phyloP scores from a whole-genome alignment of 2,888 invertebrate species.

The Teleiodes luculella region DNA sequence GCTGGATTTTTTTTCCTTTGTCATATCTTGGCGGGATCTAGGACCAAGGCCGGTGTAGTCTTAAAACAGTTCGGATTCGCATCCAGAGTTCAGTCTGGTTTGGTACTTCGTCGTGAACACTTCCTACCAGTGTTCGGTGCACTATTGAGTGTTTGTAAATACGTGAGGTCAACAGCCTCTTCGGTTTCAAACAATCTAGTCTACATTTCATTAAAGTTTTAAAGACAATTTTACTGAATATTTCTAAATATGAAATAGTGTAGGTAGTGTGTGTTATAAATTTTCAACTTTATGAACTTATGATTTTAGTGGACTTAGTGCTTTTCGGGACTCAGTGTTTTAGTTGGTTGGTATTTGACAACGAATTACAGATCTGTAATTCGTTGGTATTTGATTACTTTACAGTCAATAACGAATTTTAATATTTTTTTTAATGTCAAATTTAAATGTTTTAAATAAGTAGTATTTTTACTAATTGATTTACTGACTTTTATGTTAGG shows the following conservation, averaged over 20 bases:
- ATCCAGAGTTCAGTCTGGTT: constrained; percentile 73
- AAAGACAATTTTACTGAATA: constrained; percentile 5
- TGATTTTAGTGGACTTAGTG: not conserved
- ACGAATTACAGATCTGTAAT: too few relatives aligned
- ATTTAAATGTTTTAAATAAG: too few relatives aligned
- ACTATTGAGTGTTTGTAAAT: constrained; percentile 55
- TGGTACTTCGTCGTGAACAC: constrained; percentile 61
- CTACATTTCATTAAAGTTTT: constrained; percentile 17
- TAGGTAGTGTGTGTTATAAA: constrained; percentile 10
- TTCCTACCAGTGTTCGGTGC: constrained; percentile 39
- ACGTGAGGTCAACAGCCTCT: constrained; percentile 53
- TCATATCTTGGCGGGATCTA: constrained; percentile 57
- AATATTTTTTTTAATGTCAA: too few relatives aligned
- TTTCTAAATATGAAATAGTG: constrained; percentile 12
- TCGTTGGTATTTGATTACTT: too few relatives aligned
- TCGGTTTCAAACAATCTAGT: constrained; percentile 33
- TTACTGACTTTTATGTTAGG: too few relatives aligned
- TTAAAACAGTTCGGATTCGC: constrained; percentile 61
- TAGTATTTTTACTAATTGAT: too few relatives aligned
- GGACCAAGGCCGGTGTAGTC: constrained; percentile 65
- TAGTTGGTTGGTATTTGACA: not conserved
- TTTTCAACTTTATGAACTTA: not conserved
- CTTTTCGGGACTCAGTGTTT: not conserved
- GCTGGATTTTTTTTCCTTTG: constrained; percentile 41
- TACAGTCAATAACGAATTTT: too few relatives aligned